phyloP scores from a whole-genome alignment of 2,797 vertebrate genomes.

The Acanthurus tractus region DNA sequence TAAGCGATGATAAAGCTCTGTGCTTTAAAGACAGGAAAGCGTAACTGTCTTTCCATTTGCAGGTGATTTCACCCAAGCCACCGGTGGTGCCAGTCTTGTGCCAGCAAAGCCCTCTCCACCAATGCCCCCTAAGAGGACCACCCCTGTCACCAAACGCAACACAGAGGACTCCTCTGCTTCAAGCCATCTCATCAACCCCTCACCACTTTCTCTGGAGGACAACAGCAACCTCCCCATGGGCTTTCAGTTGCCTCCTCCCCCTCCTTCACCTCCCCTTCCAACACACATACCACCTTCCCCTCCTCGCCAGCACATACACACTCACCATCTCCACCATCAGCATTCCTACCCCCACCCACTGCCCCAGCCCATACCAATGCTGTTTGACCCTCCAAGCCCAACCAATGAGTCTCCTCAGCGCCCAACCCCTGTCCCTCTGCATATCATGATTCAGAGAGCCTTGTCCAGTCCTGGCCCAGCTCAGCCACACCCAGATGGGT shows the following conservation, averaged over 20 bases:
- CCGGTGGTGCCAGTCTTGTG: constrained; percentile 83
- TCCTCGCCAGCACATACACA: constrained; percentile 77
- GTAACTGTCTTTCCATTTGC: constrained; percentile 43
- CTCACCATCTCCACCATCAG: constrained; percentile 86
- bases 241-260: constrained; percentile 80
- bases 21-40: neutral
- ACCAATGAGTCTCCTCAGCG: constrained; percentile 80
- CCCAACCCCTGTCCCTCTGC: constrained; percentile 90
- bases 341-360: constrained; percentile 86
- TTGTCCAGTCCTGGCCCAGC: constrained; percentile 91
- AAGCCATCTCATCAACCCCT: constrained; percentile 71
- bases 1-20: neutral
- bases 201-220: constrained; percentile 74
- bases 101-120: constrained; percentile 93
- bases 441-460: constrained; percentile 98
- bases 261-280: constrained; percentile 88
- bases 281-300: constrained; percentile 88
- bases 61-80: constrained; percentile 91
- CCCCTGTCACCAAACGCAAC: constrained; percentile 83
- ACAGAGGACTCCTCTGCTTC: constrained; percentile 77
- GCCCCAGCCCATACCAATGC: constrained; percentile 77
- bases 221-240: constrained; percentile 83
- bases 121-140: constrained; percentile 93
- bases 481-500: constrained; percentile 89
- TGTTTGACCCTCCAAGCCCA: constrained; percentile 85